Percentiles rank a stretch among this genome's conserved stretches.
Conservation (phyloP, 2,113 vertebrate species). For the Rhagologus leucostigma region DNA sequence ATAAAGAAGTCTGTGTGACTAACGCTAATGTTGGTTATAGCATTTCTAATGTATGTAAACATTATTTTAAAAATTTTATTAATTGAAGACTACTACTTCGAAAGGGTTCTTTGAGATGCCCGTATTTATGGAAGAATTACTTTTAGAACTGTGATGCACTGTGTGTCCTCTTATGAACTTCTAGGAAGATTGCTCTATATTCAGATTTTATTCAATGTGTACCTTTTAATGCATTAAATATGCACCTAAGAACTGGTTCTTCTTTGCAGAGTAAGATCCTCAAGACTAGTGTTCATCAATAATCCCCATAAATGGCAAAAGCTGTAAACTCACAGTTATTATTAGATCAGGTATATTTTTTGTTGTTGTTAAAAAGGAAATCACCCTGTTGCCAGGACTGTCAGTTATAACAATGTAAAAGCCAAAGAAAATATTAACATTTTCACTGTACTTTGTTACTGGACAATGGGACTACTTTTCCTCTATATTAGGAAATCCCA, state of each 20-base stretch:
- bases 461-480: conserved; percentile 48
- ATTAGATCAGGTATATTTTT: conserved; percentile 67
- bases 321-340: conserved; percentile 60
- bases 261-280: conserved; percentile 33
- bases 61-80: neutral
- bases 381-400: conserved; percentile 45
- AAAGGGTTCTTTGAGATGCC: neutral
- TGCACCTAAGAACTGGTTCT: neutral
- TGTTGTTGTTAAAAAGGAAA: conserved; percentile 68
- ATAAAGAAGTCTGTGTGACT: neutral
- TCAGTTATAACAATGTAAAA: conserved; percentile 67
- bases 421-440: conserved; percentile 67
- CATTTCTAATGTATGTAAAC: neutral
- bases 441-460: conserved; percentile 61
- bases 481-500: conserved; percentile 49
- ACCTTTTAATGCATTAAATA: neutral
- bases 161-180: neutral
- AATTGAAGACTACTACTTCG: neutral
- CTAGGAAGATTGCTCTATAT: neutral
- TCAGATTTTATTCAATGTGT: neutral
- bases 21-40: neutral
- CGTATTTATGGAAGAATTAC: neutral
- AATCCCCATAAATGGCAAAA: conserved; percentile 63
- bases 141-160: neutral
- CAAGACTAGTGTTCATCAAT: neutral